phyloP scores from a whole-genome alignment of 53 echinoderm and acorn worm genomes.

The Stichopus horrens region DNA sequence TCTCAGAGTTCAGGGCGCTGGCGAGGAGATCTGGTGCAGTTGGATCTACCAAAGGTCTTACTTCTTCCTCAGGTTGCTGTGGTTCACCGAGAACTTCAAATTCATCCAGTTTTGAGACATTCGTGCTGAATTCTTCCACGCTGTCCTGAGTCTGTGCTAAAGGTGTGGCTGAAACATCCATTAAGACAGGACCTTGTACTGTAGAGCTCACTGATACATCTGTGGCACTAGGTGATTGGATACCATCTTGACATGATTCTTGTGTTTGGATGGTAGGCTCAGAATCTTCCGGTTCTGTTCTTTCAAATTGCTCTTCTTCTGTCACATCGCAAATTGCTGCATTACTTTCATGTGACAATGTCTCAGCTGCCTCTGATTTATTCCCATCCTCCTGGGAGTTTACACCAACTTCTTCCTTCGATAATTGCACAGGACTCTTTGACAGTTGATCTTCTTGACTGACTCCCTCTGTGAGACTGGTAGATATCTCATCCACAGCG shows the following conservation, averaged over 20 bases:
- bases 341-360: neutral
- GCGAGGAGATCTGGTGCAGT: conserved; percentile 41
- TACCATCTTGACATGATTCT: neutral
- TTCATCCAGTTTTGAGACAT: neutral
- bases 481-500: neutral
- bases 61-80: neutral
- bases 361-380: neutral
- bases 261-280: neutral
- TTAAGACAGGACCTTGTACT: neutral
- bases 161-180: neutral
- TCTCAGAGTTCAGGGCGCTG: neutral
- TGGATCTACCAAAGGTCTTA: neutral
- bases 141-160: neutral
- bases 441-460: neutral
- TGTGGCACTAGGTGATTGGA: neutral
- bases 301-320: neutral
- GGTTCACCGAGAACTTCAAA: conserved; percentile 29
- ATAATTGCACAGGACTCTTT: neutral
- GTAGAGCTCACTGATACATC: neutral
- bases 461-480: neutral
- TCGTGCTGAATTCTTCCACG: neutral
- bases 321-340: neutral
- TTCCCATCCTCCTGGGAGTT: neutral
- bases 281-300: neutral
- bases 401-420: neutral